A percentile compares a stretch with the other conserved stretches of the same genome.
phyloP scores from a whole-genome alignment of 2,797 vertebrate species.

The Numenius phaeopus region DNA sequence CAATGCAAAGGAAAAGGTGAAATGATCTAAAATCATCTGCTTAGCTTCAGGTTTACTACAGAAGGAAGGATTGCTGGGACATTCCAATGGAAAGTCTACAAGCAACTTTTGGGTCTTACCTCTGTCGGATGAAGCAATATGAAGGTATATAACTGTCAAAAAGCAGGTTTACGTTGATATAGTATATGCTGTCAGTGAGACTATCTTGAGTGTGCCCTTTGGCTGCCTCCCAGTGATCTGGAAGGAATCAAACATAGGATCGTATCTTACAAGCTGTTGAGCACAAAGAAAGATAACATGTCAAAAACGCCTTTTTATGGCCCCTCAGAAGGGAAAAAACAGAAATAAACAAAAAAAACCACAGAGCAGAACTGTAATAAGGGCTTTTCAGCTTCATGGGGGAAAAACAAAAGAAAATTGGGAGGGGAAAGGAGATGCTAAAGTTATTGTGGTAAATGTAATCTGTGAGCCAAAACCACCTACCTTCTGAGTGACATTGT shows the following conservation, averaged over 20 bases:
- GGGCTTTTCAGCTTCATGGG: background rate
- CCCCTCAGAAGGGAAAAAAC: background rate
- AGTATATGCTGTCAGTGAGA: background rate
- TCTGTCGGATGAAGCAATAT: background rate
- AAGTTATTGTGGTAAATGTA: background rate
- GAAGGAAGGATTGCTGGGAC: background rate
- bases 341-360: background rate
- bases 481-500: background rate
- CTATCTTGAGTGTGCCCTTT: background rate
- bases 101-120: background rate
- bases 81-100: background rate
- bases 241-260: background rate
- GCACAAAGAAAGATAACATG: accelerated
- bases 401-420: background rate
- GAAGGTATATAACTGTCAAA: background rate
- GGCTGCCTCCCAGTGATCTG: background rate
- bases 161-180: background rate
- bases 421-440: background rate
- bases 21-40: background rate
- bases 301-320: background rate
- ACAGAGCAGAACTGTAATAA: background rate
- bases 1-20: background rate
- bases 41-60: background rate
- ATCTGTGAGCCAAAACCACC: background rate
- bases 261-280: background rate